phyloP scores from a whole-genome alignment of 2,113 vertebrate genomes.

The Marcusenius ussheri region DNA sequence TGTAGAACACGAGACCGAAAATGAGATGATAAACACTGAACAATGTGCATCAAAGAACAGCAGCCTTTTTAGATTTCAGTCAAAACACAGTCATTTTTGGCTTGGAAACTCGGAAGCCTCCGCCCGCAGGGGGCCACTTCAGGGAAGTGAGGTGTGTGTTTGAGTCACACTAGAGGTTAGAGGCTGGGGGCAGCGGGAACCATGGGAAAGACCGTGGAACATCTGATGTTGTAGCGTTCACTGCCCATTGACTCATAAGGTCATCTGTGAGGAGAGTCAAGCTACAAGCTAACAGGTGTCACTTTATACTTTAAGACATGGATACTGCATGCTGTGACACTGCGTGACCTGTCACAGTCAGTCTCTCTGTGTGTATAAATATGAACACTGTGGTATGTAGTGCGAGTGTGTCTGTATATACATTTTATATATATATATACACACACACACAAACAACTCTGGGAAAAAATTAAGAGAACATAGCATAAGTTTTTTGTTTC shows the following conservation, averaged over 20 bases:
- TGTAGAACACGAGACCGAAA: not conserved
- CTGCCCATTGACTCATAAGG: not conserved
- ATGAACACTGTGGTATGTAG: not conserved
- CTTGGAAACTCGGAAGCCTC: not conserved
- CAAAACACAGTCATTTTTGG: not conserved
- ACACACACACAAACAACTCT: not conserved
- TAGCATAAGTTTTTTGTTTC: too few species aligned
- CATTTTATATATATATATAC: not conserved
- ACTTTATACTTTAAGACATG: not conserved
- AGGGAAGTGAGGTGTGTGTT: not conserved
- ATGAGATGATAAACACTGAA: not conserved
- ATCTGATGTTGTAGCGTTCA: not conserved
- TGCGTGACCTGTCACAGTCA: not conserved
- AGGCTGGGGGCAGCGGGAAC: not conserved
- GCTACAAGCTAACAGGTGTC: not conserved
- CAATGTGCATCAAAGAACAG: not conserved
- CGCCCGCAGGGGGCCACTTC: not conserved
- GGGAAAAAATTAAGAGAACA: not conserved
- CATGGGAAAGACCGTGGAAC: not conserved
- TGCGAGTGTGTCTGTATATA: not conserved
- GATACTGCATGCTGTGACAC: not conserved
- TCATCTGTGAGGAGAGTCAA: not conserved
- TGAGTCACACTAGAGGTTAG: not conserved
- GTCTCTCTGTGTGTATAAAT: not conserved
- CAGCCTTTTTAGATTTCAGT: not conserved